Conservation (phyloP, 2,797 vertebrate species). For the Propithecus perrieri region DNA sequence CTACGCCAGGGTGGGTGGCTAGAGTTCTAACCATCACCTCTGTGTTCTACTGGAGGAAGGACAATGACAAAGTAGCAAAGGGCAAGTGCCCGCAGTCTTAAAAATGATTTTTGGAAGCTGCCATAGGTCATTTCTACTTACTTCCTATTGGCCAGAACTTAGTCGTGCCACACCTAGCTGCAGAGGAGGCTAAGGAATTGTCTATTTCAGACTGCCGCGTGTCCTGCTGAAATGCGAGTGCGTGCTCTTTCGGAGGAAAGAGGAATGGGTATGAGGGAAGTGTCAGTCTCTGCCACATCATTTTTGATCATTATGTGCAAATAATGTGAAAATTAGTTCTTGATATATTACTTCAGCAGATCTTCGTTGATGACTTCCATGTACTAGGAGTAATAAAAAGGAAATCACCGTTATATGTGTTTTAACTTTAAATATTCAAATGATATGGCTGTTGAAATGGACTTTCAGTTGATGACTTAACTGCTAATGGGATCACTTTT, state of each 20-base stretch:
- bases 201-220: background rate
- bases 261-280: background rate
- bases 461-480: background rate
- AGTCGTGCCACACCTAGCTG: background rate
- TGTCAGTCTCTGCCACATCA: background rate
- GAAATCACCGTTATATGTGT: background rate
- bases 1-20: background rate
- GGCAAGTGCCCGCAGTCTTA: background rate
- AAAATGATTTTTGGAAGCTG: background rate
- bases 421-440: slow-evolving; percentile 40
- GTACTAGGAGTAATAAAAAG: slow-evolving; percentile 21
- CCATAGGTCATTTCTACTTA: background rate
- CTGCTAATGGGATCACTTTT: background rate
- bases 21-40: background rate
- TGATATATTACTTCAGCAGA: background rate
- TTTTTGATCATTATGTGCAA: slow-evolving; percentile 22
- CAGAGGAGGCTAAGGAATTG: background rate
- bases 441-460: background rate
- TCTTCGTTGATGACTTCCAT: background rate
- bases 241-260: background rate
- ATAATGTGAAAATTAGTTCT: slow-evolving; percentile 35
- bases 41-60: background rate
- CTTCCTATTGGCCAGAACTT: background rate
- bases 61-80: background rate
- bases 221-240: background rate